Evolutionary conservation across 2,797 vertebrate species (phyloP), one percentile per base, ranked within the genome.

Genomic region (Sebastes iracundus): DNA sequence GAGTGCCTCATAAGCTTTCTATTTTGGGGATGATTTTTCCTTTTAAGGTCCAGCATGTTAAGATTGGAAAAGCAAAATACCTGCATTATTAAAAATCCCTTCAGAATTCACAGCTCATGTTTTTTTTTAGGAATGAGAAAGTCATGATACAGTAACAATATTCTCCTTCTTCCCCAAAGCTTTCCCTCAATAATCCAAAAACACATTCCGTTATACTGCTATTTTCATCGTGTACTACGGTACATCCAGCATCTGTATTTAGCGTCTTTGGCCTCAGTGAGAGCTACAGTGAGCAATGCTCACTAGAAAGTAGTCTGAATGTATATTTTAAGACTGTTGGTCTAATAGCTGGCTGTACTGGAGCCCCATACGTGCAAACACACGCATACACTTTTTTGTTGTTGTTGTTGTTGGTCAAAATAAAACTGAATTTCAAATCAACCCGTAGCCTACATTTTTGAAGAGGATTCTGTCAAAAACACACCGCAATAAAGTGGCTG

Each of bases 341-440:
- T 81, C 46, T 30, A 16, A 62, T 69, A 56, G n/a, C 49, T 23
- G 62, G 27, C 61, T 80, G 60, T 7, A 30, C 70, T 49, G 33
- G 64, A 18, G 32, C 38, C 32, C n/a, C 14, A n/a, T 65, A 75
- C 63, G 64, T 23, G 16, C 72, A 67, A 52, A 78, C 60, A 78
- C 67, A 53, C 12, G n/a, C 69, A 62, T 2, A 77, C 38, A 46
- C 6, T n/a, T 2, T 60, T 14, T 49, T 27, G 30, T 22, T 42
- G 16, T 35, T 35, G 8, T 32, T 55, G 4, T 12, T 35, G 8
- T 28, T 55, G 4, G 2, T 70, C 64, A 5, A 59, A 67, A 59
- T 46, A 52, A 59, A 82, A 46, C 3, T 20, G 14, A 58, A 56
- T 67, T 67, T 76, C 10, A 86, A 77, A 82, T 65, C 12, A 58